phyloP scores from a whole-genome alignment of 1,140 invertebrate species.

The Saccostrea cuccullata region DNA sequence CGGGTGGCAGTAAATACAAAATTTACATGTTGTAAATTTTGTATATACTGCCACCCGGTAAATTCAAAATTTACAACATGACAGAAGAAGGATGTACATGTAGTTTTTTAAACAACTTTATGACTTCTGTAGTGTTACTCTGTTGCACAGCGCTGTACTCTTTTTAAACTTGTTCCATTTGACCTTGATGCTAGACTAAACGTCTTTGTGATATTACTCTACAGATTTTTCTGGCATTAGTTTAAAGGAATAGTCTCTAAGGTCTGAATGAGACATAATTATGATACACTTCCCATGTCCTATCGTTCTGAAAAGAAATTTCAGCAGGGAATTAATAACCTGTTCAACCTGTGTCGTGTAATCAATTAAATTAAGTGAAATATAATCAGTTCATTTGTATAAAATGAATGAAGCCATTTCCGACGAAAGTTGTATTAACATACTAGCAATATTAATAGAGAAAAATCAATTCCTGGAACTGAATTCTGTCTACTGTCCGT shows the following conservation, averaged over 20 bases:
- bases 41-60: too few species aligned
- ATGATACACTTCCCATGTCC: not conserved
- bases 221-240: not conserved
- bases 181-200: too few species aligned
- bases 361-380: constrained; percentile 23
- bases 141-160: too few species aligned
- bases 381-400: not conserved
- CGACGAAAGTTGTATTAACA: not conserved
- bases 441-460: constrained; percentile 4
- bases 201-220: not conserved
- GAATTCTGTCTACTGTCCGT: not conserved
- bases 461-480: not conserved
- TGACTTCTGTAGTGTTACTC: too few species aligned
- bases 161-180: too few species aligned
- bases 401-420: not conserved
- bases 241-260: too few species aligned
- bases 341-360: not conserved
- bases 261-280: not conserved
- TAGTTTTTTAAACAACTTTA: too few species aligned
- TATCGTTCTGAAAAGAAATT: not conserved
- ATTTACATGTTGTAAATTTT: too few species aligned
- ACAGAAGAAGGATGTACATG: too few species aligned
- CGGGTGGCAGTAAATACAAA: too few species aligned
- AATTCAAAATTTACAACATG: too few species aligned
- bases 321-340: not conserved